Evolutionary conservation across 2,113 vertebrate genomes (phyloP).

Genomic region (Phalacrocorax pelagicus): DNA sequence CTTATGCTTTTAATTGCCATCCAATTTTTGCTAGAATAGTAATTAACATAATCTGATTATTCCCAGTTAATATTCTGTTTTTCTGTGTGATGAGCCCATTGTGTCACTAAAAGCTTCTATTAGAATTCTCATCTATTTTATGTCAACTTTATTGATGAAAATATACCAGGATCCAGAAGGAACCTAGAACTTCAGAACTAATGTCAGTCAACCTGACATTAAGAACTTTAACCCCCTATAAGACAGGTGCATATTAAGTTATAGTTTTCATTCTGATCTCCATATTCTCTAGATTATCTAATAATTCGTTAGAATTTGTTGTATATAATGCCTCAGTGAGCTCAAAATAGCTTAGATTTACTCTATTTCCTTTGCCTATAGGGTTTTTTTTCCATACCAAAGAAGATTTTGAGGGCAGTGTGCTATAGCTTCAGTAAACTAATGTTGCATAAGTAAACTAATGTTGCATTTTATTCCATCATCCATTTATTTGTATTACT

Average conservation of each 20-base stretch:
- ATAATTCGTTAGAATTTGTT: not conserved
- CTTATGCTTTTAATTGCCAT: not conserved
- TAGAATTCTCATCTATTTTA: not conserved
- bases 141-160: not conserved
- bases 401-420: not conserved
- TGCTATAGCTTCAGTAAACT: not conserved
- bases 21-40: not conserved
- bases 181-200: not conserved
- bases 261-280: not conserved
- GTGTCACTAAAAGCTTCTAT: not conserved
- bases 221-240: not conserved
- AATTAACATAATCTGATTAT: not conserved
- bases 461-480: conserved; percentile 41
- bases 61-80: not conserved
- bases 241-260: not conserved
- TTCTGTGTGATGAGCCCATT: not conserved
- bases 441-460: conserved; percentile 19
- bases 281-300: not conserved
- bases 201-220: not conserved
- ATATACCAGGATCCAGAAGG: not conserved
- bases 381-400: not conserved
- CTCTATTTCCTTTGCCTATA: not conserved
- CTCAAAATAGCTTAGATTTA: not conserved
- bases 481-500: conserved; percentile 3
- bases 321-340: not conserved